Evolutionary conservation across 2,888 invertebrate genomes (phyloP), one percentile per base, ranked within the genome.

Genomic region (Enchytraeus crypticus): DNA sequence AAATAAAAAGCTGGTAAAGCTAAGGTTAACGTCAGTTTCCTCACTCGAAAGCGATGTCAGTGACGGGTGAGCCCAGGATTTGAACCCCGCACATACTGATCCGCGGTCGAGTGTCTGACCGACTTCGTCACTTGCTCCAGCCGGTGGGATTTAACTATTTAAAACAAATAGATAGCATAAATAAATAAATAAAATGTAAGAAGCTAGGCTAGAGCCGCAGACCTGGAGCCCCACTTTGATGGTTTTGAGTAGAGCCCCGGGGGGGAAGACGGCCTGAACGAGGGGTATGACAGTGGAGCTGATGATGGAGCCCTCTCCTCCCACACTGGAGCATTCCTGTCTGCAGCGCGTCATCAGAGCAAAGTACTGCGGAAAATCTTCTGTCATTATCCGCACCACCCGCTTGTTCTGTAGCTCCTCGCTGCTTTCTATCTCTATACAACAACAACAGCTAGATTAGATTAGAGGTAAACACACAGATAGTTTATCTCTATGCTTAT

Each of bases 211-310:
- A n/a, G n/a, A n/a, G n/a, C 4, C 34, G 84, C 88, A 87, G 89
- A 96, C 97, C 95, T 98, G 84, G 65, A 97, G 87, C 83, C 96
- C 96, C 73, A 99, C 97, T 87, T 93, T 91, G 82, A 99, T 99
- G 82, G 95, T 95, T 86, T 99, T 98, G 63, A 97, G 98, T 65
- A 99, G 86, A 14, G 98, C 97, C 59, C 96, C 95, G 77, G 92
- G 92, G 34, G 98, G 98, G 83, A 99, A 98, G 61, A 98, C 93
- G 3, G 98, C 98, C 81, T 98, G 98, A 45, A 98, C 98, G 83
- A 96, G 93, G 5, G 97, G 96, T 54, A 98, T 96, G 27, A 98
- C 96, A 0, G 93, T 93, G 68, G 97, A 97, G 67, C 95, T 93
- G 43, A 99, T 95, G 85, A 97, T 95, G 59, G 97, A 98, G 70